Evolutionary conservation across 2,797 vertebrate genomes (phyloP).

Genomic region (Smutsia gigantea): DNA sequence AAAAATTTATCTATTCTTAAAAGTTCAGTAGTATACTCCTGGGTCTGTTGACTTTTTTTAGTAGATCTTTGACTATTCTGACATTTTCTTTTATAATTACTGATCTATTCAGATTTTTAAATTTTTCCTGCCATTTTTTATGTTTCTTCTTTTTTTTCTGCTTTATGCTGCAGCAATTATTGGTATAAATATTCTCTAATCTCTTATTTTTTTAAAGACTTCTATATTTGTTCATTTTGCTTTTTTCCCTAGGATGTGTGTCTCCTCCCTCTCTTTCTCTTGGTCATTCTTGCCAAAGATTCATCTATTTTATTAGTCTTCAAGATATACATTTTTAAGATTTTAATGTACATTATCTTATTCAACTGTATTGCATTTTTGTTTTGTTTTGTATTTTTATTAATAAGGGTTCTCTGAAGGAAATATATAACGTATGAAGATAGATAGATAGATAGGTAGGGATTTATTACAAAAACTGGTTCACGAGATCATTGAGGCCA

Average conservation of each 20-base stretch:
- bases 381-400: not conserved
- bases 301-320: not conserved
- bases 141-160: not conserved
- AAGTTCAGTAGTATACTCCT: not conserved
- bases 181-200: not conserved
- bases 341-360: not conserved
- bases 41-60: not conserved
- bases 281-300: not conserved
- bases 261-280: not conserved
- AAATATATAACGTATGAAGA: not conserved
- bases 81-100: slow-evolving; percentile 10
- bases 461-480: not conserved
- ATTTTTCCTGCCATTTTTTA: slow-evolving; percentile 10
- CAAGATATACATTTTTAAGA: not conserved
- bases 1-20: not conserved
- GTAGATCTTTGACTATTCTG: not conserved
- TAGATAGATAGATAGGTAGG: not conserved
- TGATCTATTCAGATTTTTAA: not conserved
- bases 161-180: not conserved
- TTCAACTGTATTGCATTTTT: not conserved
- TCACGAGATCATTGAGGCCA: not conserved
- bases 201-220: not conserved
- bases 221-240: not conserved
- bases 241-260: not conserved
- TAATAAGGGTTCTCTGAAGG: not conserved